A percentile compares a stretch with the other conserved stretches of the same genome.
phyloP scores from a whole-genome alignment of 92 coral and sea anemone genomes.

The Phenganax subtilis region DNA sequence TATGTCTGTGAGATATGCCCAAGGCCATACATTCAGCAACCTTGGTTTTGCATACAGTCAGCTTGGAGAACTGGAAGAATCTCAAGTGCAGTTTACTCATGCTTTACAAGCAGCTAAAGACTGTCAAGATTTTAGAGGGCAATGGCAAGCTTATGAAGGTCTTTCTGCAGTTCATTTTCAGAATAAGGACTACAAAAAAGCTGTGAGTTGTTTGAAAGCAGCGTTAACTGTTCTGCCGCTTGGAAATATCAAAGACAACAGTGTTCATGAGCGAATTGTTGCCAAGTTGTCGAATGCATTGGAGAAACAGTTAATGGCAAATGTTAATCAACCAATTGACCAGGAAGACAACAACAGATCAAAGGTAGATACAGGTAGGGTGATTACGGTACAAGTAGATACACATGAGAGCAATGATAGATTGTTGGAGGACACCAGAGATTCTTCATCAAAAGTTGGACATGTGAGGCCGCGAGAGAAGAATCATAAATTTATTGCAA shows the following conservation, averaged over 20 bases:
- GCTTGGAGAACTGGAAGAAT: slow-evolving; percentile 65
- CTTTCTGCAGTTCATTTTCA: slow-evolving; percentile 86
- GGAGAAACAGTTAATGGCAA: slow-evolving; percentile 60
- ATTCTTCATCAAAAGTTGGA: slow-evolving; percentile 48
- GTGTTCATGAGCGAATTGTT: slow-evolving; percentile 77
- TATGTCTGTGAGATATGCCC: slow-evolving; percentile 71
- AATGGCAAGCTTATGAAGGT: slow-evolving; percentile 96
- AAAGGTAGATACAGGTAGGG: slow-evolving; percentile 37
- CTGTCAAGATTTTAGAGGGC: slow-evolving; percentile 60
- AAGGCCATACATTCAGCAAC: slow-evolving; percentile 91
- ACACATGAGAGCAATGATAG: slow-evolving; percentile 7
- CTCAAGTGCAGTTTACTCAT: slow-evolving; percentile 70
- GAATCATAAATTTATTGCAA: slow-evolving; percentile 80
- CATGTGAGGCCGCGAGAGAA: slow-evolving; percentile 72
- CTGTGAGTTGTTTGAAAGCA: slow-evolving; percentile 71
- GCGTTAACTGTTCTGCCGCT: slow-evolving; percentile 69
- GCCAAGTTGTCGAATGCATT: slow-evolving; percentile 85
- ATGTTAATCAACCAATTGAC: not conserved
- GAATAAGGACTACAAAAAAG: slow-evolving; percentile 63
- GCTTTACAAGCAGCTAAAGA: slow-evolving; percentile 88
- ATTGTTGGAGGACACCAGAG: slow-evolving; percentile 36
- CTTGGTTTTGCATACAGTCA: slow-evolving; percentile 97
- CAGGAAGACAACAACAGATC: slow-evolving; percentile 33
- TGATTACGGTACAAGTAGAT: slow-evolving; percentile 12
- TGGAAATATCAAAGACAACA: slow-evolving; percentile 45